A percentile compares a stretch with the other conserved stretches of the same genome.
Conservation (phyloP, 2,888 invertebrate genomes). For the Caenorhabditis panamensis region DNA sequence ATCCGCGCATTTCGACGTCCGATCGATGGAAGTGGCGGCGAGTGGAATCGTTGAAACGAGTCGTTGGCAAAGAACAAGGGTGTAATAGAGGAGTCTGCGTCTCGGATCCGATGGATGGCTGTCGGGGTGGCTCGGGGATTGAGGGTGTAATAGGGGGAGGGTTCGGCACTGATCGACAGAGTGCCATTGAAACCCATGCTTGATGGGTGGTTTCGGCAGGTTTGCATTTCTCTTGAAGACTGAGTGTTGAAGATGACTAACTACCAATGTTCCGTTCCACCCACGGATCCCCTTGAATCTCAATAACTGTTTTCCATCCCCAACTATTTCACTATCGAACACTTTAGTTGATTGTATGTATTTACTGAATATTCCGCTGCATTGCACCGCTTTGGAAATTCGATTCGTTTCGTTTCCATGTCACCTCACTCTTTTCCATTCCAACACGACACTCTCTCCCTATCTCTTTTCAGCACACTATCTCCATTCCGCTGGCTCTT, state of each 20-base stretch:
- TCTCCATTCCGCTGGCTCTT: background rate
- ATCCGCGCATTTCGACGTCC: constrained; percentile 63
- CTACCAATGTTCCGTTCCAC: background rate
- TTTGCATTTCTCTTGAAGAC: constrained; percentile 20
- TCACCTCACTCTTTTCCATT: constrained; percentile 17
- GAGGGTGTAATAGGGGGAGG: constrained; percentile 17
- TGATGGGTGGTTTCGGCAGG: constrained; percentile 19
- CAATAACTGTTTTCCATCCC: too few species aligned
- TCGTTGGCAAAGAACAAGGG: constrained; percentile 48
- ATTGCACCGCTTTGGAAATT: constrained; percentile 6
- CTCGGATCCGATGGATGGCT: constrained; percentile 28
- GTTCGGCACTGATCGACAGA: constrained; percentile 33
- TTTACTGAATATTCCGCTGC: background rate
- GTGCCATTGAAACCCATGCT: constrained; percentile 21
- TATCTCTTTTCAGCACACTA: background rate
- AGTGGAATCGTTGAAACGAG: constrained; percentile 21
- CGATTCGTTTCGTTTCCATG: constrained; percentile 34
- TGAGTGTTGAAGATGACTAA: too few species aligned
- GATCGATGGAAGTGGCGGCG: constrained; percentile 11
- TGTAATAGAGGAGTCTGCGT: constrained; percentile 24
- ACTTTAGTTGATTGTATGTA: too few species aligned
- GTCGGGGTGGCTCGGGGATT: constrained; percentile 17
- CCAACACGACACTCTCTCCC: constrained; percentile 4
- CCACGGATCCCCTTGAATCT: background rate
- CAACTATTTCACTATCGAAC: too few species aligned